Conservation (phyloP, 2,888 invertebrate species). For the Erynnis tages region DNA sequence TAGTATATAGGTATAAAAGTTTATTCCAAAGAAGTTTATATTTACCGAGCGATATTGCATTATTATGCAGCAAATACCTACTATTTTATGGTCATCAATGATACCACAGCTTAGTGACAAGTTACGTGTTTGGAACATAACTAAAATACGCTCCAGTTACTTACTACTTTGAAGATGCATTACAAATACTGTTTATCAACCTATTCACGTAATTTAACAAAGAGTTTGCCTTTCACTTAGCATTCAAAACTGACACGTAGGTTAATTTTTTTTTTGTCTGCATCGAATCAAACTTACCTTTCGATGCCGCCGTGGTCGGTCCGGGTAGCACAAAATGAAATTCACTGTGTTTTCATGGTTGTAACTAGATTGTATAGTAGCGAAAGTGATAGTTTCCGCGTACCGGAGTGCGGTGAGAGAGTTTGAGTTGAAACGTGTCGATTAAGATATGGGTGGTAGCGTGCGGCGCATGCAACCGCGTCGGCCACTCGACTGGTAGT, state of each 20-base stretch:
- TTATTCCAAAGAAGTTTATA: too few species aligned
- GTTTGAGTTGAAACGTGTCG: constrained; percentile 46
- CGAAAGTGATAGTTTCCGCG: constrained; percentile 66
- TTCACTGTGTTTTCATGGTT: constrained; percentile 63
- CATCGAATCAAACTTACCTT: constrained; percentile 59
- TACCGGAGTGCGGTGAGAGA: constrained; percentile 42
- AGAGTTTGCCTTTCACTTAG: constrained; percentile 77
- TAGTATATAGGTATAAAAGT: too few species aligned
- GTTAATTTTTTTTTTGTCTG: constrained; percentile 64
- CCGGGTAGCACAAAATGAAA: constrained; percentile 50
- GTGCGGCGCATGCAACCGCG: constrained; percentile 58
- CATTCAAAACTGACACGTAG: constrained; percentile 75
- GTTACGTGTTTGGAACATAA: neutral
- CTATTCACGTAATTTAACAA: constrained; percentile 62
- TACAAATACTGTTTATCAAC: constrained; percentile 50
- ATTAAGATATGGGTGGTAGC: constrained; percentile 36
- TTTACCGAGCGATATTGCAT: too few species aligned
- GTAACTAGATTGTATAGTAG: constrained; percentile 42
- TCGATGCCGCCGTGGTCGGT: constrained; percentile 46
- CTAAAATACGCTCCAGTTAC: constrained; percentile 5
- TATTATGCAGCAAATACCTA: neutral
- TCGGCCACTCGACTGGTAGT: constrained; percentile 54
- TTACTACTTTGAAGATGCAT: constrained; percentile 35
- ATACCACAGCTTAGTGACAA: too few species aligned
- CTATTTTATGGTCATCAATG: too few species aligned